phyloP scores from a whole-genome alignment of 2,888 invertebrate genomes.

The Xanthorhoe designata region DNA sequence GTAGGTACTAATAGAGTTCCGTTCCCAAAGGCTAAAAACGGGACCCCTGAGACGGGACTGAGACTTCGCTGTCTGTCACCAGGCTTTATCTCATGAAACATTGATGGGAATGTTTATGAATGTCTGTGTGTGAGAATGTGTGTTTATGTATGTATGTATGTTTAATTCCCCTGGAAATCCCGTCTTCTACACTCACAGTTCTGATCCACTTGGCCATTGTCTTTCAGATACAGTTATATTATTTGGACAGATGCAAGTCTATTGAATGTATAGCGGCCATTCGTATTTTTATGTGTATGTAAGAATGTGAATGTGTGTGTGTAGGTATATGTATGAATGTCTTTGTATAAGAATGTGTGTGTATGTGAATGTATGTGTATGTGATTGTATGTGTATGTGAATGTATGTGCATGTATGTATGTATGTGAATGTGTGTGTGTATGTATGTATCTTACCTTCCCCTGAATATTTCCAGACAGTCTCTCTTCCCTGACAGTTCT shows the following conservation, averaged over 20 bases:
- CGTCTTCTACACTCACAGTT: constrained; percentile 76
- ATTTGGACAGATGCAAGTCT: constrained; percentile 97
- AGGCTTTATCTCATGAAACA: no score
- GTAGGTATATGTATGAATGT: no score
- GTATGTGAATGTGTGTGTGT: background rate
- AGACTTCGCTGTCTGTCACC: no score
- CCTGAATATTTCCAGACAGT: constrained; percentile 47
- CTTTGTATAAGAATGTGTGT: no score
- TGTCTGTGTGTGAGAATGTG: no score
- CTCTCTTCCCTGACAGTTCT: constrained; percentile 79
- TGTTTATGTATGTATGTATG: no score
- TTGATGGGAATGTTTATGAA: no score
- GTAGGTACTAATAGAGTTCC: no score
- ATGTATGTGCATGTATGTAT: background rate
- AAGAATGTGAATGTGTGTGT: no score
- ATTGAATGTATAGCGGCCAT: constrained; percentile 97
- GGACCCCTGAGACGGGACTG: no score
- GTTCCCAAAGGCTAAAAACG: no score
- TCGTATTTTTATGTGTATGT: constrained; percentile 55
- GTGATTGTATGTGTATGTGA: background rate
- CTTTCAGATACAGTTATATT: constrained; percentile 97
- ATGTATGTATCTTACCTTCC: constrained; percentile 55
- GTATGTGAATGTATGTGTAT: no score
- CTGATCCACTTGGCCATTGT: constrained; percentile 93
- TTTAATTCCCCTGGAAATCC: constrained; percentile 52